These are phyloP conservation scores for Lasiommata megera DNA, from an alignment of 2,888 invertebrate genomes.

Conservation along the genomic window DNA sequence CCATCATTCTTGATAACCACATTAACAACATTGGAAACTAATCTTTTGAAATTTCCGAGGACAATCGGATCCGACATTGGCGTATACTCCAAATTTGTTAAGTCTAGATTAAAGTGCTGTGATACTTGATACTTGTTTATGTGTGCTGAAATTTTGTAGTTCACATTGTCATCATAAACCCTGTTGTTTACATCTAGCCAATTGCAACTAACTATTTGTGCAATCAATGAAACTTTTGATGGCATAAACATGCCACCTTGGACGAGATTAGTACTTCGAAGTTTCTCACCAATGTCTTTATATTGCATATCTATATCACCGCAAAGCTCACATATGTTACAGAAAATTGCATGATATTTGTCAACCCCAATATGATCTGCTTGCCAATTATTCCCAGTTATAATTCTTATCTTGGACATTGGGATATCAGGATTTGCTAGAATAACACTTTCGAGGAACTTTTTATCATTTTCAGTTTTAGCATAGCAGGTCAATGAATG, in stretches of 20 bases:
- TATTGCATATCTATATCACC: slow-evolving; percentile 78
- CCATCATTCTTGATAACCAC: slow-evolving; percentile 59
- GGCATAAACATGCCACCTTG: slow-evolving; percentile 78
- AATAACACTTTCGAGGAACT: slow-evolving; percentile 67
- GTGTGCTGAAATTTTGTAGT: slow-evolving; percentile 75
- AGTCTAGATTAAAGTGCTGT: slow-evolving; percentile 77
- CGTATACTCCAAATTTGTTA: slow-evolving; percentile 59
- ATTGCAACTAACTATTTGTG: slow-evolving; percentile 81
- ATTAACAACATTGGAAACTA: slow-evolving; percentile 41
- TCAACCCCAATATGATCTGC: slow-evolving; percentile 46
- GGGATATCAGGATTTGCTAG: slow-evolving; percentile 58
- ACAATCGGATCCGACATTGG: slow-evolving; percentile 55
- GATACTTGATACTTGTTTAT: slow-evolving; percentile 83
- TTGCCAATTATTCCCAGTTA: slow-evolving; percentile 55
- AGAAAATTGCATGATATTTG: slow-evolving; percentile 77
- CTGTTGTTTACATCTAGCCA: slow-evolving; percentile 82
- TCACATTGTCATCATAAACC: slow-evolving; percentile 79
- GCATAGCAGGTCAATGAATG: slow-evolving; percentile 69
- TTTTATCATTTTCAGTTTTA: slow-evolving; percentile 54
- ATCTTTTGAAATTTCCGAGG: slow-evolving; percentile 44
- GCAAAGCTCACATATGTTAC: slow-evolving; percentile 76
- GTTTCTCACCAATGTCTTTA: slow-evolving; percentile 47
- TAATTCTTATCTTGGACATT: slow-evolving; percentile 54
- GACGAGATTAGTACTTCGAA: slow-evolving; percentile 56
- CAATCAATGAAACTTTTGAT: slow-evolving; percentile 70